Evolutionary conservation across 2,113 vertebrate genomes (phyloP).

Genomic region (Rhinolophus sinicus): DNA sequence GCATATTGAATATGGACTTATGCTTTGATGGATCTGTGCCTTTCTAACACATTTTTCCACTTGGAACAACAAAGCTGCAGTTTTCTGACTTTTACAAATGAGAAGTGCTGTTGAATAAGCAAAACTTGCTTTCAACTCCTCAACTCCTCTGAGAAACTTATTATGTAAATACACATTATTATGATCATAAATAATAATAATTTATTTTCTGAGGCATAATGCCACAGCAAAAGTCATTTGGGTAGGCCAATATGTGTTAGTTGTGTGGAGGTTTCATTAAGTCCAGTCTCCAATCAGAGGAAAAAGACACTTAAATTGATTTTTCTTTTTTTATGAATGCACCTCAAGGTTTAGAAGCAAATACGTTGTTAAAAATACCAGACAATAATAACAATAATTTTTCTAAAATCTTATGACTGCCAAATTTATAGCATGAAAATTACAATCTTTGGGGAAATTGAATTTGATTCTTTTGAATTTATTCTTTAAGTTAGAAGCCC

Average conservation of each 20-base stretch:
- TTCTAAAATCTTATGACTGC: conserved; percentile 50
- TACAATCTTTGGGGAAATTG: conserved; percentile 36
- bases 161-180: conserved; percentile 68
- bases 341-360: conserved; percentile 68
- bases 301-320: conserved; percentile 66
- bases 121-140: conserved; percentile 58
- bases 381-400: conserved; percentile 55
- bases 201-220: conserved; percentile 69
- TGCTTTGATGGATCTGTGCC: background rate
- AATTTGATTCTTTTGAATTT: conserved; percentile 53
- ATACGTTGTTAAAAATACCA: conserved; percentile 49
- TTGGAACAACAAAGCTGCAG: conserved; percentile 34
- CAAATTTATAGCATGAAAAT: conserved; percentile 57
- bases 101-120: conserved; percentile 49
- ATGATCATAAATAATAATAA: conserved; percentile 74
- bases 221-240: conserved; percentile 66
- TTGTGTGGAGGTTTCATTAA: conserved; percentile 57
- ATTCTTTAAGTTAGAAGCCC: conserved; percentile 31
- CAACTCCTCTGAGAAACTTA: conserved; percentile 68
- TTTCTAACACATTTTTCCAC: conserved; percentile 17
- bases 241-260: conserved; percentile 57
- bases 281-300: conserved; percentile 53
- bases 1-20: background rate
- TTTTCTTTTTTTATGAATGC: conserved; percentile 54
- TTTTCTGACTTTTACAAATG: conserved; percentile 71